phyloP scores from a whole-genome alignment of 1,140 invertebrate species.

The Galendromus occidentalis region DNA sequence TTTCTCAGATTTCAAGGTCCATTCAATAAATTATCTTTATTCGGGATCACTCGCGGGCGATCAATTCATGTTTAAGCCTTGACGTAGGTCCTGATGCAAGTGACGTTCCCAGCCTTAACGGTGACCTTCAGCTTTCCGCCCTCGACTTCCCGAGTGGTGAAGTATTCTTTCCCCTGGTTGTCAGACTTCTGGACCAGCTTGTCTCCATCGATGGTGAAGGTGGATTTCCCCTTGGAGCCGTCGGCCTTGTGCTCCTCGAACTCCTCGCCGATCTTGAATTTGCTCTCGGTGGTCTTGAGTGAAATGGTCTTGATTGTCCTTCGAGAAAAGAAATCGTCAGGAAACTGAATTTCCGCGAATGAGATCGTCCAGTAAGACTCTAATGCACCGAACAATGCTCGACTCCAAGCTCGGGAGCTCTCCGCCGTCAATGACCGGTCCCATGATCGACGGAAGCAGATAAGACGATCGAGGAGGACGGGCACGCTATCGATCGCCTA shows the following conservation, averaged over 20 bases:
- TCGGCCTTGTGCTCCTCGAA: conserved; percentile 69
- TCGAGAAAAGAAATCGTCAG: not conserved
- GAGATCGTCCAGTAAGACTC: too few species aligned
- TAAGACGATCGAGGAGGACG: too few species aligned
- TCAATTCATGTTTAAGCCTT: not conserved
- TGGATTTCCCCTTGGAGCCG: conserved; percentile 29
- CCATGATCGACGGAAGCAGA: too few species aligned
- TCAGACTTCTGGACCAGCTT: not conserved
- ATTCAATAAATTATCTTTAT: too few species aligned
- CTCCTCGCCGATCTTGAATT: conserved; percentile 55
- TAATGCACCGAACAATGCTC: too few species aligned
- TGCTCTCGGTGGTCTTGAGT: conserved; percentile 52
- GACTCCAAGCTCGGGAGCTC: too few species aligned
- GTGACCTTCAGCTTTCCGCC: conserved; percentile 2
- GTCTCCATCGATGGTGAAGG: conserved; percentile 2
- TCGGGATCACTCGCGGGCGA: too few species aligned
- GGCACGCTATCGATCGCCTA: too few species aligned
- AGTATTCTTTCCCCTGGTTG: not conserved
- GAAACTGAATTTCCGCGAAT: too few species aligned
- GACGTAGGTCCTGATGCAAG: not conserved
- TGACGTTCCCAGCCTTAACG: not conserved
- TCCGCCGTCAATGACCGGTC: too few species aligned
- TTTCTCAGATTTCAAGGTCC: too few species aligned
- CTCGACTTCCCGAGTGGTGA: not conserved
- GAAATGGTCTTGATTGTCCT: conserved; percentile 50